Conservation (phyloP, 2,888 invertebrate genomes). For the Spodoptera exigua region DNA sequence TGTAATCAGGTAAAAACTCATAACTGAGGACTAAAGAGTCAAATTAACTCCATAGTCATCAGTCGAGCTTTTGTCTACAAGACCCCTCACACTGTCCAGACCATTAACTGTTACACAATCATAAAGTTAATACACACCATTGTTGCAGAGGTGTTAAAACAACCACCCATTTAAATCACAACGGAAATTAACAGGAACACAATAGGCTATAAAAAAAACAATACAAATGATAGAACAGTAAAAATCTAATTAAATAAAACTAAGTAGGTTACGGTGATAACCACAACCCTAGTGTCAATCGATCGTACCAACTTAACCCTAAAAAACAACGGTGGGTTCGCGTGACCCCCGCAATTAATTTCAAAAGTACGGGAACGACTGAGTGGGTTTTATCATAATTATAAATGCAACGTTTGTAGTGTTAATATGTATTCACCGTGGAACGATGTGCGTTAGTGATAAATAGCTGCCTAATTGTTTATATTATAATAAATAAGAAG, state of each 20-base stretch:
- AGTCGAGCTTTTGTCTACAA: no score
- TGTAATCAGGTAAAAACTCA: no score
- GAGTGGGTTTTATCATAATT: constrained; percentile 61
- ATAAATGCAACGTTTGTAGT: constrained; percentile 62
- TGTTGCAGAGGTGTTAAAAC: constrained; percentile 36
- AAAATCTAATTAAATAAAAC: constrained; percentile 58
- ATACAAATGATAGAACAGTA: constrained; percentile 47
- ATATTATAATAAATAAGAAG: constrained; percentile 59
- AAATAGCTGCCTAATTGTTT: constrained; percentile 62
- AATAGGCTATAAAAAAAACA: constrained; percentile 45
- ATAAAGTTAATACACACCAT: constrained; percentile 22
- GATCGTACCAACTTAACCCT: constrained; percentile 61
- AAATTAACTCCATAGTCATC: no score
- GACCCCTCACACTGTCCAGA: no score
- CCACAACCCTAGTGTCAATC: constrained; percentile 53
- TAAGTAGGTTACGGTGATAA: constrained; percentile 57
- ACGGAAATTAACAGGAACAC: constrained; percentile 38
- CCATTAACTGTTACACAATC: constrained; percentile 6
- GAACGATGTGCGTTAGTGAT: constrained; percentile 69
- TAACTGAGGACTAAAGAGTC: no score
- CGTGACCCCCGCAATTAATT: constrained; percentile 79
- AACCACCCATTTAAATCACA: constrained; percentile 32
- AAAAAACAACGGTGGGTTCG: constrained; percentile 62
- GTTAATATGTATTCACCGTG: constrained; percentile 68
- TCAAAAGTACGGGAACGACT: constrained; percentile 64